Base-by-base conservation (phyloP, 2,888 invertebrate genomes). In the Melitaea athalia region DNA sequence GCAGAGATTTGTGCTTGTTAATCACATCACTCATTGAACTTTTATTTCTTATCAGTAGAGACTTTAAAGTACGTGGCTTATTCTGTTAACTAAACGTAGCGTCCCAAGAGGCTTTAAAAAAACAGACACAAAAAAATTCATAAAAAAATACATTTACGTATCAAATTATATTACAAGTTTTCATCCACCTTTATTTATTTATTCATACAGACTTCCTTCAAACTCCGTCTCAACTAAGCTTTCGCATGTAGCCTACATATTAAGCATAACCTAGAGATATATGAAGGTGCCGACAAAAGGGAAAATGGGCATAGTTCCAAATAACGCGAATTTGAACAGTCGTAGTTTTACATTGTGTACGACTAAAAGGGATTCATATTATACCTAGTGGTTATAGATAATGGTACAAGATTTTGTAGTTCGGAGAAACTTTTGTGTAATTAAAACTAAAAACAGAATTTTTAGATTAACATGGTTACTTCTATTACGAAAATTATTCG, bases 231-330 rank as follows among this genome's bases (percentile, higher is more conserved):
- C 12, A 31, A 15, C 31, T 24, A 33, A n/a, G 31, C 33, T 59
- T n/a, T 45, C 53, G 12, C 57, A 50, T n/a, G 14, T 14, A 14
- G 31, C 33, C 33, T n/a, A 55, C 53, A 55, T 55, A 55, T 55
- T 33, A 14, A 55, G 3, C 12, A 31, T n/a, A n/a, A 33, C 33
- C 53, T 64, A 49, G 11, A 42, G 42, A 24, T 11, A 11, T 59
- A 64, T 59, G 47, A 33, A 63, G 63, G 50, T 59, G 43, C n/a
- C 42, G 49, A 62, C 59, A 59, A 66, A 67, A 42, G 50, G 42
- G 57, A 24, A 64, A 64, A 68, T 68, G 68, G 61, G 68, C 68
- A 64, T 60, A 61, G 57, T 68, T 68, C 68, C 55, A 68, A 68
- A 59, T 31, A 43, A 63, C 45, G 15, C 47, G 47, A 24, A 33